Evolutionary conservation across 2,113 vertebrate species (phyloP), one percentile per base, ranked within the genome.

Genomic region (Rhynchopsitta pachyrhyncha): DNA sequence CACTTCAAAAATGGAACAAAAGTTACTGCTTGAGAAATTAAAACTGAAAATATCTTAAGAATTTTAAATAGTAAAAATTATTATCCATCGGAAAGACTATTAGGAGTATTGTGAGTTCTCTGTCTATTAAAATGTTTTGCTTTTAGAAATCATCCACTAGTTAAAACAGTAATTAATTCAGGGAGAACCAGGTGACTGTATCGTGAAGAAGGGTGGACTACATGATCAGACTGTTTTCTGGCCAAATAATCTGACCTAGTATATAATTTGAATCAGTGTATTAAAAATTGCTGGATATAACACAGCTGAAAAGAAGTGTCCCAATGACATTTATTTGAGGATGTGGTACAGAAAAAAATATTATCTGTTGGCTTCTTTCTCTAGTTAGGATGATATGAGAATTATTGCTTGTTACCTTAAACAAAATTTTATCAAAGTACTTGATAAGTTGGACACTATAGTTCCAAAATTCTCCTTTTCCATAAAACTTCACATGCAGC

Each of bases 381-480:
- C n/a, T 60, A 46, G 18, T 75, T 93, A 29, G 4, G 22, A 41
- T 70, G 77, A n/a, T 50, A 77, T 33, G 33, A 74, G 28, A 87
- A 25, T 67, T 88, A 47, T 55, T 44, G 3, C 22, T 92, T 87
- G 39, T 44, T 88, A 90, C 4, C 10, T 47, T 63, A 53, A 80
- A 41, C 1, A 62, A 78, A 67, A 74, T 69, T 64, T 81, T 86
- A 75, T 63, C 64, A 78, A 82, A 39, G 17, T 64, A 18, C 11
- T 78, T 69, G 28, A 70, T 76, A 69, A 27, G 1, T 27, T 66
- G 39, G 9, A 77, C 8, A 64, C 49, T 0, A 0, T 47, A 5
- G 66, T 27, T 59, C n/a, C 28, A 82, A 91, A 87, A 49, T 46
- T 70, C 52, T 81, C 29, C 14, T 76, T 82, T 86, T 92, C 63